Percentiles rank a stretch among this genome's conserved stretches.
Evolutionary conservation across 2,888 invertebrate species (phyloP).

Genomic region (Dolichomitus sp.): DNA sequence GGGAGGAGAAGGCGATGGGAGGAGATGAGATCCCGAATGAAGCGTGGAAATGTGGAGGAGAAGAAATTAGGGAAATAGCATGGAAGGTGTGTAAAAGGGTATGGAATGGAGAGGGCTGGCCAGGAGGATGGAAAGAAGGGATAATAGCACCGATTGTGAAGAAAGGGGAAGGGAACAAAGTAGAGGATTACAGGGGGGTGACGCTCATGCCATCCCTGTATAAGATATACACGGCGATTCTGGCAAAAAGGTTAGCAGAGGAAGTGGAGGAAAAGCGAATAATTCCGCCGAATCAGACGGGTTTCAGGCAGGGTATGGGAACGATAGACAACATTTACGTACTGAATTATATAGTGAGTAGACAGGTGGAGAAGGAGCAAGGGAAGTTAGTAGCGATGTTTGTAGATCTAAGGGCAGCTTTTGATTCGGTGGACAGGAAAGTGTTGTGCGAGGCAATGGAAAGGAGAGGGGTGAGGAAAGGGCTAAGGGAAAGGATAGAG

Average conservation of each 20-base stretch:
- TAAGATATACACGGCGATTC: constrained; percentile 31
- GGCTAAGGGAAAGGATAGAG: too few species aligned
- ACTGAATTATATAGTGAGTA: too few species aligned
- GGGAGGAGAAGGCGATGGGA: too few species aligned
- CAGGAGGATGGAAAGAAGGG: constrained; percentile 35
- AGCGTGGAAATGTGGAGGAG: neutral
- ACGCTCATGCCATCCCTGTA: constrained; percentile 40
- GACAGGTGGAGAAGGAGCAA: too few species aligned
- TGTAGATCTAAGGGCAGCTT: too few species aligned
- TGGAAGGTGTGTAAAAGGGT: constrained; percentile 9
- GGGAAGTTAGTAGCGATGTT: too few species aligned
- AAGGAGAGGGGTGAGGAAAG: too few species aligned
- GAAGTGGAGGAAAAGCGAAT: neutral
- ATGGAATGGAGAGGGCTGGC: constrained; percentile 25
- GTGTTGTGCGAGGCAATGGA: too few species aligned
- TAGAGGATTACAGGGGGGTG: too few species aligned
- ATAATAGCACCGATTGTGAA: constrained; percentile 35
- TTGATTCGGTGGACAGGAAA: too few species aligned
- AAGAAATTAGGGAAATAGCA: neutral
- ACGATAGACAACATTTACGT: constrained; percentile 23
- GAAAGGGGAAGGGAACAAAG: too few species aligned
- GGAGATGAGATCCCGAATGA: too few species aligned
- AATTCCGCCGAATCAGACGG: constrained; percentile 8
- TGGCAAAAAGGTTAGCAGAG: neutral
- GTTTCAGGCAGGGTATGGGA: constrained; percentile 22